Percentiles rank a stretch among this genome's conserved stretches.
phyloP scores from a whole-genome alignment of 2,888 invertebrate species.

The Tenthredo mesomela region DNA sequence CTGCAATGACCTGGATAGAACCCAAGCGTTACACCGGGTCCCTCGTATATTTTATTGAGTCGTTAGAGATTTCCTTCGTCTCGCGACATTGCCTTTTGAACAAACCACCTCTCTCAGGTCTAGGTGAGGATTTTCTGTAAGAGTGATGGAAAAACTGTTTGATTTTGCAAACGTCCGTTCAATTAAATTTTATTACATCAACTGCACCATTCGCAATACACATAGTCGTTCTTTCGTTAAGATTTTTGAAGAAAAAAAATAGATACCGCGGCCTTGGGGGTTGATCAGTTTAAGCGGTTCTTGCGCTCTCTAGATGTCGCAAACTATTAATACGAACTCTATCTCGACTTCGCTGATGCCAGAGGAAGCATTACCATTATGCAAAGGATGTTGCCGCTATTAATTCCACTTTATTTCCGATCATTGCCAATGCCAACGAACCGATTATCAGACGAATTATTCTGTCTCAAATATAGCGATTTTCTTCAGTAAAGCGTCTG shows the following conservation, averaged over 20 bases:
- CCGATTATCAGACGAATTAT: neutral
- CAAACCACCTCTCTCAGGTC: neutral
- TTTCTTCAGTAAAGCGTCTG: neutral
- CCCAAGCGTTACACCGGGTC: slow-evolving; percentile 64
- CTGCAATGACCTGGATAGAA: slow-evolving; percentile 72
- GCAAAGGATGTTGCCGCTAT: slow-evolving; percentile 20
- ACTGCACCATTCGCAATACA: neutral
- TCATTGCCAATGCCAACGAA: slow-evolving; percentile 19
- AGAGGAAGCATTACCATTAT: slow-evolving; percentile 11
- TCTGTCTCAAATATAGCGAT: neutral
- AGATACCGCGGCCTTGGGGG: neutral
- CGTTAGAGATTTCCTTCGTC: slow-evolving; percentile 14
- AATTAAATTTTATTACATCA: neutral
- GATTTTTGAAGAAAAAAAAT: neutral
- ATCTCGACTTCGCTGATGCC: slow-evolving; percentile 11
- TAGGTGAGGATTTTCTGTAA: neutral
- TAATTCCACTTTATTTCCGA: slow-evolving; percentile 13
- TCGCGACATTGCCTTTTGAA: slow-evolving; percentile 14
- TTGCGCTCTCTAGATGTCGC: neutral
- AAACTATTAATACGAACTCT: slow-evolving; percentile 4
- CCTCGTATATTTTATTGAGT: slow-evolving; percentile 45
- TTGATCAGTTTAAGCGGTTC: neutral
- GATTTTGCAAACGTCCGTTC: neutral
- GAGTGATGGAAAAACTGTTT: neutral
- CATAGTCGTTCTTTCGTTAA: neutral